Conservation (phyloP, 92 coral and sea anemone genomes). For the Nematostella vectensis region DNA sequence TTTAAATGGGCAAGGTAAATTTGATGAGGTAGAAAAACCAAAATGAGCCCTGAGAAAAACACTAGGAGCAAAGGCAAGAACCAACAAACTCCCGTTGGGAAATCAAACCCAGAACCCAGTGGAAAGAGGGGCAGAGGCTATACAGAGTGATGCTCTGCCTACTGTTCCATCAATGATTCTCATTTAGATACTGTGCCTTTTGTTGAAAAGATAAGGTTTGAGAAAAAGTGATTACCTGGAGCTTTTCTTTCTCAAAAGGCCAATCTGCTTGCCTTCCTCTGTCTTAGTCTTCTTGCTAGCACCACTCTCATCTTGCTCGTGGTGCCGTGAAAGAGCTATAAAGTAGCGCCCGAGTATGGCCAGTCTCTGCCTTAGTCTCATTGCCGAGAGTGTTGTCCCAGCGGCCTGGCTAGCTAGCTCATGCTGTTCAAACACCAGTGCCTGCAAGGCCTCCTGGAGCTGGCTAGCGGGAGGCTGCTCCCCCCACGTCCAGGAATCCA, state of each 20-base stretch:
- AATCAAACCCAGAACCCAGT: too few species aligned
- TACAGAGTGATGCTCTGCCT: too few species aligned
- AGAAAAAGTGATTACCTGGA: too few species aligned
- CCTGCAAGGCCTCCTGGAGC: constrained; percentile 75
- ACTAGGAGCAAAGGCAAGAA: too few species aligned
- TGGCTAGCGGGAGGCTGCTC: constrained; percentile 72
- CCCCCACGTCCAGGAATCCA: constrained; percentile 99
- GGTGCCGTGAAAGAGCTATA: constrained; percentile 54
- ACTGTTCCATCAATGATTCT: too few species aligned
- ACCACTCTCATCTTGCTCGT: constrained; percentile 13
- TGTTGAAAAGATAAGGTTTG: too few species aligned
- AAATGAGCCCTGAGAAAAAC: too few species aligned
- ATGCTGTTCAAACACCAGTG: constrained; percentile 83
- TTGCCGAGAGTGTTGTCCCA: constrained; percentile 86
- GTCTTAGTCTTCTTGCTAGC: constrained; percentile 18
- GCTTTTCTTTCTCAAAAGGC: constrained; percentile 4
- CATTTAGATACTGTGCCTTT: too few species aligned
- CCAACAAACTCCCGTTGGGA: too few species aligned
- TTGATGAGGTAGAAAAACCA: too few species aligned
- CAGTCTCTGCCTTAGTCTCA: constrained; percentile 87
- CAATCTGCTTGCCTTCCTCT: constrained; percentile 1
- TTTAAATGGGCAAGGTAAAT: too few species aligned
- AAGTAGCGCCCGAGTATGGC: constrained; percentile 87
- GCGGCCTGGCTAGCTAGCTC: constrained; percentile 90
- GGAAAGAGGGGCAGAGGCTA: too few species aligned